Conservation (phyloP, 2,888 invertebrate genomes). For the Cosmopolites sordidus region DNA sequence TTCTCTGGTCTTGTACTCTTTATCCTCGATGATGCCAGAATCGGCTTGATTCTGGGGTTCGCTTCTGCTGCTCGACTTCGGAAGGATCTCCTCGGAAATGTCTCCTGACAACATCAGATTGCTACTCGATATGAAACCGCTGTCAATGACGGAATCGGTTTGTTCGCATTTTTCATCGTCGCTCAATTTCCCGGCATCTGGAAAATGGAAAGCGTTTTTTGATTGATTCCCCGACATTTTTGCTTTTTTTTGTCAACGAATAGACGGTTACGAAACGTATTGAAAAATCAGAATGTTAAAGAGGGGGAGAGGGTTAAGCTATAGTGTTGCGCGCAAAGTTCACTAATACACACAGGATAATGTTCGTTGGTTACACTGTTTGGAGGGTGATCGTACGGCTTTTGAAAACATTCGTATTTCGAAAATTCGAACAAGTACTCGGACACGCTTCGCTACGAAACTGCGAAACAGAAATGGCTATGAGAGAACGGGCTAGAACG, state of each 20-base stretch:
- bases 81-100: slow-evolving; percentile 36
- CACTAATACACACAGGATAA: slow-evolving; percentile 7
- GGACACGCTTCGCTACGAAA: slow-evolving; percentile 12
- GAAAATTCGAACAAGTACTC: slow-evolving; percentile 17
- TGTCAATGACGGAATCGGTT: slow-evolving; percentile 37
- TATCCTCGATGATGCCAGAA: slow-evolving; percentile 27
- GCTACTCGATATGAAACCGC: slow-evolving; percentile 45
- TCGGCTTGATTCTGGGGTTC: slow-evolving; percentile 11
- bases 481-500: slow-evolving; percentile 31
- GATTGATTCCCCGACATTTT: slow-evolving; percentile 31
- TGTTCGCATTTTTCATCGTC: slow-evolving; percentile 36
- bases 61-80: slow-evolving; percentile 22
- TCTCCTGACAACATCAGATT: slow-evolving; percentile 41
- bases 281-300: slow-evolving; percentile 12
- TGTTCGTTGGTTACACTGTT: slow-evolving; percentile 10
- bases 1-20: slow-evolving; percentile 27
- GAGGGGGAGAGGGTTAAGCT: slow-evolving; percentile 2
- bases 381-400: slow-evolving; percentile 9
- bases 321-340: slow-evolving; percentile 2
- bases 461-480: slow-evolving; percentile 15
- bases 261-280: slow-evolving; percentile 28
- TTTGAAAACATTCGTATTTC: slow-evolving; percentile 26
- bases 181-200: slow-evolving; percentile 39
- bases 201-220: slow-evolving; percentile 29
- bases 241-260: slow-evolving; percentile 21